Evolutionary conservation across 2,888 invertebrate genomes (phyloP), one percentile per base, ranked within the genome.

Genomic region (Mesopsocus fuscifrons): DNA sequence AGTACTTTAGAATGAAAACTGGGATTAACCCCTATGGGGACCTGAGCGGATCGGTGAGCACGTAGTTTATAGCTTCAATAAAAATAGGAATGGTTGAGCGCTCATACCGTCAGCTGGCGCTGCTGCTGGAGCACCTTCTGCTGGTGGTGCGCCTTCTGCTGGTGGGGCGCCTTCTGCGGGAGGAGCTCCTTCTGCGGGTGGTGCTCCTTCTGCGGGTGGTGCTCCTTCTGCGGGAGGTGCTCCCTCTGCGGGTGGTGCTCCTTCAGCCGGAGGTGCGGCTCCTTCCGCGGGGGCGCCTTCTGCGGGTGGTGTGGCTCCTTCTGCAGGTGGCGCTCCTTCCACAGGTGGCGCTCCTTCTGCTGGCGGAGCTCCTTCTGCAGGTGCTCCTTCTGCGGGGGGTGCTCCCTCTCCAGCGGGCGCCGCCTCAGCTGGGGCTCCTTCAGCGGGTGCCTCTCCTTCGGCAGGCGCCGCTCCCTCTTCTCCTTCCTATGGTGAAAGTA

Each of bases 311-410:
- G 46, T 45, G 6, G 45, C 45, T 16, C 43, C 47, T 32, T 50
- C 55, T 15, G 52, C 45, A 13, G 60, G 57, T 4, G 60, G 59
- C 15, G 60, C 57, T 13, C 57, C 57, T 20, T 57, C 60, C 4
- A 61, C 57, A 8, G 57, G 60, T 2, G 61, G 49, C 33, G 55
- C 23, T 32, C 43, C 48, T 34, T 41, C 46, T 6, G 45, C 44
- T 11, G 44, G 41, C n/a, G 45, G 43, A 9, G 45, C 35, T n/a
- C 23, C 45, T 17, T 35, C 43, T 22, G 43, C 41, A 46, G 49
- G 20, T 13, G 51, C 47, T 2, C 46, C 49, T 30, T 46, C 48
- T 33, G 48, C 46, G 26, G 26, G 51, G 13, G 52, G 51, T 41
- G 55, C 49, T 20, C 55, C 54, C 20, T 49, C 55, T 43, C 52